These are phyloP conservation scores for Hoplias malabaricus DNA, from an alignment of 2,113 vertebrate species.

Conservation along the genomic window DNA sequence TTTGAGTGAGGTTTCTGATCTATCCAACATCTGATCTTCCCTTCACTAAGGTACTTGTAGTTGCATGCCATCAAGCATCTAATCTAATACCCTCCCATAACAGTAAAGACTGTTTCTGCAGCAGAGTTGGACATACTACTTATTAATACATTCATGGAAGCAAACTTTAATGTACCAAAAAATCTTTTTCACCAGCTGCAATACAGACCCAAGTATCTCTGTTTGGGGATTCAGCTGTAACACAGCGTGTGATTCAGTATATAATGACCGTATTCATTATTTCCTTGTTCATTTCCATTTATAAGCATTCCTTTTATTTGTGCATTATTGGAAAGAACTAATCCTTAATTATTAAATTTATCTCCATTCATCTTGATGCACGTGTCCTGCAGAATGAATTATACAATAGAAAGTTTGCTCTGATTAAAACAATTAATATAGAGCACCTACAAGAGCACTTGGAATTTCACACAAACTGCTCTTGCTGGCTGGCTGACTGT, in stretches of 20 bases:
- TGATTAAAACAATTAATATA: constrained; percentile 6
- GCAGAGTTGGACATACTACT: no score
- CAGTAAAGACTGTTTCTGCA: no score
- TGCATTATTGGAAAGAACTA: constrained; percentile 62
- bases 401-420: constrained; percentile 57
- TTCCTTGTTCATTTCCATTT: not conserved
- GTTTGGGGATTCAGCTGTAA: not conserved
- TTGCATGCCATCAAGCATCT: no score
- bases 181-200: no score
- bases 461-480: not conserved
- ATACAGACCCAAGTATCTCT: no score
- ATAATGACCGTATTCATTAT: not conserved
- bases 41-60: no score
- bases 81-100: no score
- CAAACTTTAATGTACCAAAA: no score
- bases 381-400: not conserved
- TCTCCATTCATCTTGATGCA: constrained; percentile 48
- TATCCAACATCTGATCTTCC: no score
- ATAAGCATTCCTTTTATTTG: not conserved
- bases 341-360: constrained; percentile 2
- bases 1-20: no score
- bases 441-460: not conserved
- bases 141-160: no score
- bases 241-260: not conserved
- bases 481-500: no score